Evolutionary conservation across 2,888 invertebrate genomes (phyloP).

Genomic region (Drosophila picticornis): DNA sequence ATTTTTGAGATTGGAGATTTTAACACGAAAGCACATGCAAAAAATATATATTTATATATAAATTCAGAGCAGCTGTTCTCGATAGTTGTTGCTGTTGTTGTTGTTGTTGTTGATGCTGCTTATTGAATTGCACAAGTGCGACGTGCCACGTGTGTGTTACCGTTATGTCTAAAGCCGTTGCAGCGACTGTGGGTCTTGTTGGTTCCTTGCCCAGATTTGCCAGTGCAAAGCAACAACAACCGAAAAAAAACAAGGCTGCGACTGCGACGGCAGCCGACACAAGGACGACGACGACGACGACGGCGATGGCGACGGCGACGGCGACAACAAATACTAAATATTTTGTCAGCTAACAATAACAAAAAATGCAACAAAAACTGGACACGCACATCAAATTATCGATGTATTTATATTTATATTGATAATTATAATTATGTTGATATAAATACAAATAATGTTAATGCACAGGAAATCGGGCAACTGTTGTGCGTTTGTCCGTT

Average conservation of each 20-base stretch:
- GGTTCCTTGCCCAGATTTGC: slow-evolving; percentile 13
- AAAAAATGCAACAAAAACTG: slow-evolving; percentile 15
- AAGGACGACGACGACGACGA: slow-evolving; percentile 6
- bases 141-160: slow-evolving; percentile 35
- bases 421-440: neutral
- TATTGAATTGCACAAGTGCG: slow-evolving; percentile 20
- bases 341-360: slow-evolving; percentile 6
- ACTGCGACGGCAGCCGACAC: slow-evolving; percentile 32
- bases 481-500: slow-evolving; percentile 10
- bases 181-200: slow-evolving; percentile 41
- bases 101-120: slow-evolving; percentile 33
- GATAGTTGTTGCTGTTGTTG: slow-evolving; percentile 2
- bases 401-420: neutral
- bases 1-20: slow-evolving; percentile 6
- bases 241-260: slow-evolving; percentile 12
- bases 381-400: neutral
- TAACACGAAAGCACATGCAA: neutral
- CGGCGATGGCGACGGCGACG: slow-evolving; percentile 3
- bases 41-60: neutral
- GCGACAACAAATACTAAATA: neutral
- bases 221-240: slow-evolving; percentile 18
- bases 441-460: neutral
- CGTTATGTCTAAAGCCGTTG: slow-evolving; percentile 49
- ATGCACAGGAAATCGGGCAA: slow-evolving; percentile 5
- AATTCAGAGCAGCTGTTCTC: neutral